Base-by-base conservation (phyloP, 2,888 invertebrate species). In the Esperia sulphurella region DNA sequence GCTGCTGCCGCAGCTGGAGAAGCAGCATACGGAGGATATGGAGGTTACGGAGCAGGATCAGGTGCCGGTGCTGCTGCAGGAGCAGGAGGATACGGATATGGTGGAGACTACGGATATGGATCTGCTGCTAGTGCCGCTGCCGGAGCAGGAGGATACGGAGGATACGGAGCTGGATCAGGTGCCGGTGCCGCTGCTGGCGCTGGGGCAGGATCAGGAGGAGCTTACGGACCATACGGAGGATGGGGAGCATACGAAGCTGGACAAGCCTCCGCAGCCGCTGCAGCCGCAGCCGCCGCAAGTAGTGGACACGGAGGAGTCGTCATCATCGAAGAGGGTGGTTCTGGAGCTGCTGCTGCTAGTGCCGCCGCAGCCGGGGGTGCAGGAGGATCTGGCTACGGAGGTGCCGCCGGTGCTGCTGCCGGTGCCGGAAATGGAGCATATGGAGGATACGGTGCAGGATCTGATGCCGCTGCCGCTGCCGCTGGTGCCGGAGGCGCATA, bases 351-450 rank as follows among this genome's bases (percentile, higher is more conserved):
- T 28, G 21, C 21, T 28, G 14, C 14, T 10, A 12, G 30, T 3
- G 38, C 38, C 8, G n/a, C 52, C n/a, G 47, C 50, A 13, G 37
- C 49, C 21, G 53, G 50, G n/a, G 38, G 38, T 0, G 14, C 49
- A 13, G 28, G 41, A 14, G 46, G 46, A 43, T 35, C 45, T 9
- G 41, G n/a, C 45, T 7, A 33, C 29, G 45, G 45, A 29, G 41
- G 45, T 8, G n/a, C n/a, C 8, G 28, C 10, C 12, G 45, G 52
- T 10, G 47, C 31, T 12, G 21, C 43, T 31, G 28, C 45, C 7
- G 45, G 37, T n/a, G 46, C 52, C 30, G 35, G 42, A 41, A 6
- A 41, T 4, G 41, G 41, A 41, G 21, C 28, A 33, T n/a, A 13
- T 5, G 35, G 33, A 21, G 14, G 21, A 14, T 14, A 14, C 30